Conservation (phyloP, 2,113 vertebrate genomes). For the Noctilio leporinus region DNA sequence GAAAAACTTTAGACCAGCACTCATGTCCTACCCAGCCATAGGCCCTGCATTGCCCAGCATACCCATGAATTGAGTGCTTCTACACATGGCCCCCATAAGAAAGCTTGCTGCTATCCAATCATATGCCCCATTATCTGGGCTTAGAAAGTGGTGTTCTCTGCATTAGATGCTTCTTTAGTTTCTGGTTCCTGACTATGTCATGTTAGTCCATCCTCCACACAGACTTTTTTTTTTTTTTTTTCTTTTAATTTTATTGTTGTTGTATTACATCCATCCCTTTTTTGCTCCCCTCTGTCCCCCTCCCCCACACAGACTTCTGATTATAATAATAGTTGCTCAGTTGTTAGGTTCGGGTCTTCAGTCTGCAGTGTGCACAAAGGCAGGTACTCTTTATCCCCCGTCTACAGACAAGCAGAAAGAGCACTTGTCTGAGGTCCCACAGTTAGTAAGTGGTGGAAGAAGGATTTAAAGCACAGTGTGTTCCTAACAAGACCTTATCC, state of each 20-base stretch:
- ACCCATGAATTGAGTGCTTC: not conserved
- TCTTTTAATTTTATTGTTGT: too few species aligned
- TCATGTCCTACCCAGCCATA: not conserved
- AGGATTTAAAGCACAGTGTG: too few species aligned
- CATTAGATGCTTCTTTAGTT: not conserved
- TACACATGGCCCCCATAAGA: too few species aligned
- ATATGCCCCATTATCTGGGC: not conserved
- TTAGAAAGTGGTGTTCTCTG: not conserved
- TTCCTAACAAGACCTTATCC: not conserved
- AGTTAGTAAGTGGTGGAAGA: not conserved
- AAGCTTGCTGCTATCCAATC: not conserved
- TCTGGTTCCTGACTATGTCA: not conserved
- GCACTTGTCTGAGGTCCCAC: not conserved
- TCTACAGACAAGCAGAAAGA: not conserved
- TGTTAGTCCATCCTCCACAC: not conserved
- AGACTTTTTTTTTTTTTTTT: too few species aligned
- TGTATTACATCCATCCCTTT: too few species aligned
- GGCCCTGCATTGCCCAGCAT: not conserved
- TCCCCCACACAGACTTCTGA: too few species aligned
- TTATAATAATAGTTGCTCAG: too few species aligned
- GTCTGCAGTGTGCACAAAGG: too few species aligned
- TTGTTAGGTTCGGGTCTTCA: too few species aligned
- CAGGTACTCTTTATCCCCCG: accelerated
- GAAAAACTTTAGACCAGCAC: not conserved
- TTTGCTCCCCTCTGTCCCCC: too few species aligned